Percentiles rank a stretch among this genome's conserved stretches.
phyloP scores from a whole-genome alignment of 1,140 invertebrate genomes.

The Zaprionus ghesquierei region DNA sequence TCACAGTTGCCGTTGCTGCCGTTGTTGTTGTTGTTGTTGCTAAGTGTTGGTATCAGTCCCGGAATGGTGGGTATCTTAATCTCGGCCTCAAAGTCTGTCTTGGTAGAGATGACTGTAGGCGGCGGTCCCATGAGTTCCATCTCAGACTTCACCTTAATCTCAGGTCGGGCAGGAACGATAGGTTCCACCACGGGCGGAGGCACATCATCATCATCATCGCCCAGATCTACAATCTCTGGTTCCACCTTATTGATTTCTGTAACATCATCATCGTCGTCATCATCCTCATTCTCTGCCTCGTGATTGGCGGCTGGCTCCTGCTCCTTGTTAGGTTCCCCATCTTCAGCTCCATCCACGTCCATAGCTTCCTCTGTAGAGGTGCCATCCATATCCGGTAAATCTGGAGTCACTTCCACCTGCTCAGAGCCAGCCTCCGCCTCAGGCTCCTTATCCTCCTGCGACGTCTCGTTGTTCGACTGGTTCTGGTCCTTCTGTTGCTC shows the following conservation, averaged over 20 bases:
- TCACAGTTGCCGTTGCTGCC: constrained; percentile 65
- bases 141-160: constrained; percentile 71
- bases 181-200: neutral
- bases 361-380: constrained; percentile 62
- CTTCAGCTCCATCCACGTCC: constrained; percentile 44
- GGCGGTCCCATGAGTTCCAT: constrained; percentile 72
- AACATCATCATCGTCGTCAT: constrained; percentile 67
- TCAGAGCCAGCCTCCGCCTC: constrained; percentile 5
- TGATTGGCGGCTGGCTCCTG: constrained; percentile 5
- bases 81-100: constrained; percentile 74
- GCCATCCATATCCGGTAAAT: neutral
- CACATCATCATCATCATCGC: constrained; percentile 73
- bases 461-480: constrained; percentile 50
- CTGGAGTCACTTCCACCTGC: constrained; percentile 2
- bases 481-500: constrained; percentile 38
- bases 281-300: constrained; percentile 27
- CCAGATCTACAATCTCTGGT: constrained; percentile 75
- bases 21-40: constrained; percentile 34
- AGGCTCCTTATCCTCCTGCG: constrained; percentile 45
- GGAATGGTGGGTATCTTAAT: constrained; percentile 75
- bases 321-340: constrained; percentile 17
- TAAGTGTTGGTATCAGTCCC: constrained; percentile 59
- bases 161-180: constrained; percentile 34
- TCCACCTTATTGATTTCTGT: constrained; percentile 76
- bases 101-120: constrained; percentile 67